These are phyloP conservation scores for Endotricha flammealis DNA, from an alignment of 2,888 invertebrate genomes.

Conservation along the genomic window DNA sequence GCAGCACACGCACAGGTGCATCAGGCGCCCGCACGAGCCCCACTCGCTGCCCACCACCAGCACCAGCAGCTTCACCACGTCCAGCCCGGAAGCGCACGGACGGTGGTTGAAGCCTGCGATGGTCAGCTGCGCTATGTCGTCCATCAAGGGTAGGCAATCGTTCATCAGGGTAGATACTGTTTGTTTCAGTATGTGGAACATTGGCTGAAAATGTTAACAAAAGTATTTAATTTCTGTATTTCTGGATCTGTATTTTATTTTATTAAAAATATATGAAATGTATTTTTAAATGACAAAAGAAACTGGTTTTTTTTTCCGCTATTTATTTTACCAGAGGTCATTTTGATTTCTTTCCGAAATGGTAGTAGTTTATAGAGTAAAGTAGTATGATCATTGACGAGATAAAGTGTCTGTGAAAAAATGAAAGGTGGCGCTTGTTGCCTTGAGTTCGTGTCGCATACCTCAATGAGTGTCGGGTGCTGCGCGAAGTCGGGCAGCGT, in stretches of 20 bases:
- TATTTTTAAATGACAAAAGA: too few relatives aligned
- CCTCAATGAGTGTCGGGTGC: conserved; percentile 44
- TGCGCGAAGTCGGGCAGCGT: conserved; percentile 44
- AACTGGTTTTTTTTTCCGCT: too few relatives aligned
- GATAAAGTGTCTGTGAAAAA: too few relatives aligned
- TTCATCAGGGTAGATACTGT: conserved; percentile 84
- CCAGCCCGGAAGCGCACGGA: conserved; percentile 84
- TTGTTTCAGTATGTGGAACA: conserved; percentile 86
- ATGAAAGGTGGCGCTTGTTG: too few relatives aligned
- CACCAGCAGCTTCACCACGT: conserved; percentile 83
- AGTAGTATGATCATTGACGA: too few relatives aligned
- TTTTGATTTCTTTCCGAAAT: too few relatives aligned
- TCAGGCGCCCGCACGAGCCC: conserved; percentile 38
- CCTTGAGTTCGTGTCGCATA: too few relatives aligned
- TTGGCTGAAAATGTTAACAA: conserved; percentile 79
- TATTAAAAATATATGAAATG: too few relatives aligned
- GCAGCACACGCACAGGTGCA: conserved; percentile 36
- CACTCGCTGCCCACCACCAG: conserved; percentile 59
- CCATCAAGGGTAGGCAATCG: conserved; percentile 82
- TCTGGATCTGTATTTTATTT: too few relatives aligned
- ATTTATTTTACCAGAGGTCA: too few relatives aligned
- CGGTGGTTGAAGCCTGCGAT: conserved; percentile 82
- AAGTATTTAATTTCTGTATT: too few relatives aligned
- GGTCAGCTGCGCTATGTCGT: conserved; percentile 83
- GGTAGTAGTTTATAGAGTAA: too few relatives aligned